Evolutionary conservation across 2,888 invertebrate species (phyloP).

Genomic region (Oasisia sp.): DNA sequence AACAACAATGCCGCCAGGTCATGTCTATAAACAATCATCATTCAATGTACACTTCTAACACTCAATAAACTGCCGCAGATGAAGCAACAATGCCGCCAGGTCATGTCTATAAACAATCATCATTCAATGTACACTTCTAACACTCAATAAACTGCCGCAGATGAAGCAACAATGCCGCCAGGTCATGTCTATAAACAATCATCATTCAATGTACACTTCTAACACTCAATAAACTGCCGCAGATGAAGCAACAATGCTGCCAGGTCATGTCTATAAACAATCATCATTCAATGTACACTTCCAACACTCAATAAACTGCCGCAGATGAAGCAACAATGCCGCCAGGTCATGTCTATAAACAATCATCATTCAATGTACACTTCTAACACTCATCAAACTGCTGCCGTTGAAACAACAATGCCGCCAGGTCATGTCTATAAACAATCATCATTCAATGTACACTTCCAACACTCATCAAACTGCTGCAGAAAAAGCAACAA

Average conservation of each 20-base stretch:
- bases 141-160: no score
- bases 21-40: slow-evolving; percentile 67
- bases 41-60: not conserved
- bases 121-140: no score
- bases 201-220: not conserved
- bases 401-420: slow-evolving; percentile 74
- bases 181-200: slow-evolving; percentile 73
- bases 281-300: not conserved
- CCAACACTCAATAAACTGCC: not conserved
- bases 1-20: slow-evolving; percentile 86
- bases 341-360: no score
- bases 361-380: no score
- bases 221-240: slow-evolving; percentile 75
- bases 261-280: slow-evolving; percentile 75
- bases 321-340: no score
- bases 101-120: no score
- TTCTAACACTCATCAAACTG: no score
- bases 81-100: no score
- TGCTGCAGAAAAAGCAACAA: slow-evolving; percentile 81
- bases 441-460: not conserved
- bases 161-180: slow-evolving; percentile 82
- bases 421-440: slow-evolving; percentile 81
- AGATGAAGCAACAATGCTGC: slow-evolving; percentile 85
- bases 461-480: not conserved
- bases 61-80: no score